phyloP scores from a whole-genome alignment of 2,888 invertebrate genomes.

The Orthosia incerta region DNA sequence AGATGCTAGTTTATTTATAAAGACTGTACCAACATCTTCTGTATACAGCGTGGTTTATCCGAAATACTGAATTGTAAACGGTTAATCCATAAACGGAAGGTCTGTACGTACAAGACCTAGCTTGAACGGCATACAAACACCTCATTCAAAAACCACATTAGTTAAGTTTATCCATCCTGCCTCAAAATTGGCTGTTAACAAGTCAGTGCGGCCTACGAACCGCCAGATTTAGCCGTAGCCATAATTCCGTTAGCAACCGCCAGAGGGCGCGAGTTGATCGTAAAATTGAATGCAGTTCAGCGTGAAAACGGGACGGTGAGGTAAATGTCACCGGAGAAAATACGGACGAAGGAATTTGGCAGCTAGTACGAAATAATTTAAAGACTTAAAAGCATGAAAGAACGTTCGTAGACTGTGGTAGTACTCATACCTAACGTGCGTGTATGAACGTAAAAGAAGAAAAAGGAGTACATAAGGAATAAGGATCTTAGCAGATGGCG shows the following conservation, averaged over 20 bases:
- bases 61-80: background rate
- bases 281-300: slow-evolving; percentile 62
- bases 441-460: no score
- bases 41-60: background rate
- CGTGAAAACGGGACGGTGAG: slow-evolving; percentile 52
- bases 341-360: background rate
- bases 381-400: no score
- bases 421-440: no score
- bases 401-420: no score
- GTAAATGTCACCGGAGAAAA: slow-evolving; percentile 45
- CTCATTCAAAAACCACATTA: background rate
- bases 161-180: background rate
- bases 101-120: background rate
- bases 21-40: no score
- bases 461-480: no score
- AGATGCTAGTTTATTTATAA: no score
- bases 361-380: background rate
- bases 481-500: no score
- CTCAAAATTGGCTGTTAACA: slow-evolving; percentile 36
- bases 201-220: slow-evolving; percentile 18
- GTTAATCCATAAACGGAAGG: background rate
- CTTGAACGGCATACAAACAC: background rate
- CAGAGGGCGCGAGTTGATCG: slow-evolving; percentile 52
- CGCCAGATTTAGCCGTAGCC: slow-evolving; percentile 11
- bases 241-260: slow-evolving; percentile 28